Evolutionary conservation across 2,797 vertebrate species (phyloP), one percentile per base, ranked within the genome.

Genomic region (Propithecus perrieri): DNA sequence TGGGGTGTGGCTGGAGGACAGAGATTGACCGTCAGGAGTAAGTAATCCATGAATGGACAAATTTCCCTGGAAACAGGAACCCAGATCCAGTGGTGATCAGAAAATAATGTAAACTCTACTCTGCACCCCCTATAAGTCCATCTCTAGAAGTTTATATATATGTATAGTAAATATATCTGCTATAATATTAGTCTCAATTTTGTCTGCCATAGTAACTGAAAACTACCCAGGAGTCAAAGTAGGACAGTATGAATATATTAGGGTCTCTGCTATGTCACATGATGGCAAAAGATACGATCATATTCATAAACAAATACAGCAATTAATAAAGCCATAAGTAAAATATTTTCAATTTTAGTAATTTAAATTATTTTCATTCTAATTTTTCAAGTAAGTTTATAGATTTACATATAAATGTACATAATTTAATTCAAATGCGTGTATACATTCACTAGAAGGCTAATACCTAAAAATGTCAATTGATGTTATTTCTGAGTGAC

Each of bases 371-470:
- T 33, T 9, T 94, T 55, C 33, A 18, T 22, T 76, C 85, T 78
- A 53, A 76, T 43, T 85, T 48, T 46, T 30, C 2, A 80, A 76
- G 55, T 74, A 72, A 35, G 48, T 41, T 61, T 85, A 67, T 38
- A 78, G 18, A 17, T 35, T 72, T 61, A 72, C 10, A 55, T 17
- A 18, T 35, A 41, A 71, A 26, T 72, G 18, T 13, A 24, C 5
- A 18, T n/a, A 74, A 72, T 28, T 72, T 35, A 67, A 86, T 84
- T 69, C 88, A 91, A 75, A 84, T 46, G 43, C 41, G 41, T 55
- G 33, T 20, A 53, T 9, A 28, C 18, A 63, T 41, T 65, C 38
- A 74, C 13, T 13, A 80, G n/a, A 84, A 63, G 28, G 48, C 63
- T 30, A 84, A 35, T 30, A 72, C 55, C 7, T 24, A 71, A 63